Conservation (phyloP, 2,797 vertebrate genomes). For the Leucoraja ocellata region DNA sequence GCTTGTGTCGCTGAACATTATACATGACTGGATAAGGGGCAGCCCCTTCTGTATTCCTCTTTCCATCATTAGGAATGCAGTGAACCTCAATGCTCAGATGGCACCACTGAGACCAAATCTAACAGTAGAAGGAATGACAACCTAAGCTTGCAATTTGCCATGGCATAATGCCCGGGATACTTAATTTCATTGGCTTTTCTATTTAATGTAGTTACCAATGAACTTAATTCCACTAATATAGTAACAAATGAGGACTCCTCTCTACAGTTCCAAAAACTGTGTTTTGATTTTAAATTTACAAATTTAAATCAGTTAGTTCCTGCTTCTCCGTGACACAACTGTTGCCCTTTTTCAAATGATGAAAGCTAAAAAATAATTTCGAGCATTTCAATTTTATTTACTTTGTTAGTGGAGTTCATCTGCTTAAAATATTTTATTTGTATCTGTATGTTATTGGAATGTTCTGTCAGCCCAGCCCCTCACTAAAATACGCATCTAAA, state of each 20-base stretch:
- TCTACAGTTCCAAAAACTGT: not conserved
- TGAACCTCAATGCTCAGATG: not conserved
- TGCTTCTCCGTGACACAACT: not conserved
- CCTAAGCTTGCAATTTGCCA: not conserved
- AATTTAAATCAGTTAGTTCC: not conserved
- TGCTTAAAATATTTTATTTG: not conserved
- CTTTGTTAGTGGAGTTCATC: not conserved
- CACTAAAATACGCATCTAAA: not conserved
- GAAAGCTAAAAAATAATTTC: not conserved
- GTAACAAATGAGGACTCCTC: not conserved
- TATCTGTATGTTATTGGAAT: not conserved
- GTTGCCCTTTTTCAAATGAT: not conserved
- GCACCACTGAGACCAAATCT: not conserved
- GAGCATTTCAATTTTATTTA: not conserved
- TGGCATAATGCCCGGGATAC: not conserved
- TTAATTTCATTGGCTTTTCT: slow-evolving; percentile 5
- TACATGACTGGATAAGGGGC: not conserved
- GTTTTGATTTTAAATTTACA: not conserved
- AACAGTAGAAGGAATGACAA: not conserved
- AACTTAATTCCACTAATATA: not conserved
- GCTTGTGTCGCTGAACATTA: not conserved
- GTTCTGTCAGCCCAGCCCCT: not conserved
- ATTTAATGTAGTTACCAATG: not conserved
- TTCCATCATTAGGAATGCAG: not conserved
- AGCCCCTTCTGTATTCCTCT: not conserved